These are phyloP conservation scores for Tyria jacobaeae DNA, from an alignment of 2,888 invertebrate species.

Conservation along the genomic window DNA sequence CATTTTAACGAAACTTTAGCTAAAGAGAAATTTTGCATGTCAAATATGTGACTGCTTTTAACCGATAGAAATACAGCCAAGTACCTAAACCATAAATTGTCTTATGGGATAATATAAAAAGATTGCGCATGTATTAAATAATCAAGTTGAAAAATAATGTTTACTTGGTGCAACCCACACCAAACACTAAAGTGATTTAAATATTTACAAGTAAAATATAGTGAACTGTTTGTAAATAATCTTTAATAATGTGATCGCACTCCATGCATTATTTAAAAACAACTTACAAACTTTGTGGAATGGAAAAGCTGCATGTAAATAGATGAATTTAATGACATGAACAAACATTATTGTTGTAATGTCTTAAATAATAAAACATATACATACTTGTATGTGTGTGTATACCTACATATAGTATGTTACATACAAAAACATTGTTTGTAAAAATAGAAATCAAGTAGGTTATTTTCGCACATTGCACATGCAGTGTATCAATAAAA, in stretches of 20 bases:
- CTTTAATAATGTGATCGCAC: conserved; percentile 5
- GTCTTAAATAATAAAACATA: too few species aligned
- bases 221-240: conserved; percentile 1
- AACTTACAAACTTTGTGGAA: conserved; percentile 75
- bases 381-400: not conserved
- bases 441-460: not conserved
- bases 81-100: not conserved
- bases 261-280: conserved; percentile 35
- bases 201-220: conserved; percentile 2
- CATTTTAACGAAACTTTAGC: too few species aligned
- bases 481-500: not conserved
- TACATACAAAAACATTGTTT: too few species aligned
- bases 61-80: too few species aligned
- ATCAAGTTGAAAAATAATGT: not conserved
- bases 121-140: not conserved
- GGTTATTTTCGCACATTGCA: not conserved
- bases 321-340: conserved; percentile 15
- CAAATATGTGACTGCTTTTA: not conserved
- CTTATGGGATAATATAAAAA: not conserved
- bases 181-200: conserved; percentile 1
- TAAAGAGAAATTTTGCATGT: not conserved
- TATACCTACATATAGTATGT: not conserved
- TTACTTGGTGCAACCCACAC: not conserved
- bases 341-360: too few species aligned
- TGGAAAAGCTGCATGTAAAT: conserved; percentile 74